These are phyloP conservation scores for Alca torda DNA, from an alignment of 2,797 vertebrate species.

Conservation along the genomic window DNA sequence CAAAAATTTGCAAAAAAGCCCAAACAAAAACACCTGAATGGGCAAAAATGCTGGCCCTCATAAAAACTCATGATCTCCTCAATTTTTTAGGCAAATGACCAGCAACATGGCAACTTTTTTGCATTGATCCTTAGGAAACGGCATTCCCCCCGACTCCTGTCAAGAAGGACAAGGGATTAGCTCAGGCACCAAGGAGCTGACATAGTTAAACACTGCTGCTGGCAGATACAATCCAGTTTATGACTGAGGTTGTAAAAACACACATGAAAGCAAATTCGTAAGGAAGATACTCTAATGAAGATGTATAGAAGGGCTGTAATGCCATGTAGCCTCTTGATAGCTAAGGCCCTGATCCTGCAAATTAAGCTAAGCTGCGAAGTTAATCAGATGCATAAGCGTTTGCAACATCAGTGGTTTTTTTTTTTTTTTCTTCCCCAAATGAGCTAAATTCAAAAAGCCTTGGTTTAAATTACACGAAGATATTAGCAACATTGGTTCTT, in stretches of 20 bases:
- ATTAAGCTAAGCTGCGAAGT: conserved; percentile 56
- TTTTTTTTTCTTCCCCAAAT: conserved; percentile 53
- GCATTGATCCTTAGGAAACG: background rate
- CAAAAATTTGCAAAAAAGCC: background rate
- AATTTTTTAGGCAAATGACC: conserved; percentile 4
- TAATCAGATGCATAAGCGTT: conserved; percentile 69
- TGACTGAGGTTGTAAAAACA: conserved; percentile 50
- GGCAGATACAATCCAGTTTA: conserved; percentile 50
- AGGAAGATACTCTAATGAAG: conserved; percentile 65
- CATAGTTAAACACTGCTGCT: conserved; percentile 60
- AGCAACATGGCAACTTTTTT: conserved; percentile 1
- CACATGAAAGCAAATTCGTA: conserved; percentile 42
- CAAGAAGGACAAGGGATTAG: conserved; percentile 54
- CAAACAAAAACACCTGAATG: background rate
- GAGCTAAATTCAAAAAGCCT: conserved; percentile 65
- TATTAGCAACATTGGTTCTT: conserved; percentile 46
- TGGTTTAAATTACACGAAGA: conserved; percentile 60
- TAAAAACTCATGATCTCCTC: background rate
- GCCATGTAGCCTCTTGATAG: conserved; percentile 64
- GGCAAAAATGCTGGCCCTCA: background rate
- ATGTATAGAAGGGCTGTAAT: conserved; percentile 62
- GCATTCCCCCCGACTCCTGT: background rate
- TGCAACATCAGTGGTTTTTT: conserved; percentile 55
- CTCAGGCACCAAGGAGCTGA: conserved; percentile 35
- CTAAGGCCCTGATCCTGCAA: conserved; percentile 70